Evolutionary conservation across 2,888 invertebrate genomes (phyloP).

Genomic region (Hoplodrina ambigua): DNA sequence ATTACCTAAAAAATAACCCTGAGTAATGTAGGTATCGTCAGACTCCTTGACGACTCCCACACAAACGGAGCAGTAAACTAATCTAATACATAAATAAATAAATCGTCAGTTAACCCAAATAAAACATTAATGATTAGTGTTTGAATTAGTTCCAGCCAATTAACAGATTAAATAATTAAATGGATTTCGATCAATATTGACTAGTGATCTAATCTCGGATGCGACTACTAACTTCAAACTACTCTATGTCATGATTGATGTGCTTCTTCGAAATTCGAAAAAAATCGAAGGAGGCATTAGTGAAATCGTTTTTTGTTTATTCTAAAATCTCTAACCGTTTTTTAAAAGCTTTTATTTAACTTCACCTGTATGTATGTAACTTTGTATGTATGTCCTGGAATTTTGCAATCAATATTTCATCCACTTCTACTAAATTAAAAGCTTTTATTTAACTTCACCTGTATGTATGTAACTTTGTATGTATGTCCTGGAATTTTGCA

Average conservation of each 20-base stretch:
- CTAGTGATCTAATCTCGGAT: conserved; percentile 34
- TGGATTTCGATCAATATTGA: conserved; percentile 58
- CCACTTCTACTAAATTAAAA: too few relatives aligned
- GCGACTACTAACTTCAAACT: conserved; percentile 43
- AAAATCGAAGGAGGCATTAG: conserved; percentile 13
- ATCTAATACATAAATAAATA: conserved; percentile 43
- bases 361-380: too few relatives aligned
- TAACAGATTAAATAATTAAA: conserved; percentile 66
- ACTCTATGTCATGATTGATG: conserved; percentile 46
- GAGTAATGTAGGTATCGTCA: too few relatives aligned
- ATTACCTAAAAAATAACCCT: not conserved
- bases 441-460: too few relatives aligned
- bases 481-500: too few relatives aligned
- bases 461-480: too few relatives aligned
- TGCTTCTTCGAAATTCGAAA: conserved; percentile 35
- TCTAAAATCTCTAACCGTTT: conserved; percentile 40
- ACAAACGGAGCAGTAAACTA: conserved; percentile 19
- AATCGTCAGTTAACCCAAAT: conserved; percentile 33
- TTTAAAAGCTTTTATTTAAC: too few relatives aligned
- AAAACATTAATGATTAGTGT: conserved; percentile 50
- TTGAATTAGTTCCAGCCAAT: conserved; percentile 62
- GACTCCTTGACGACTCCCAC: not conserved
- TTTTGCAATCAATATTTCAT: too few relatives aligned
- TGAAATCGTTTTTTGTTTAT: conserved; percentile 33
- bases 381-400: too few relatives aligned